Base-by-base conservation (phyloP, 2,113 vertebrate genomes). In the Sardina pilchardus region DNA sequence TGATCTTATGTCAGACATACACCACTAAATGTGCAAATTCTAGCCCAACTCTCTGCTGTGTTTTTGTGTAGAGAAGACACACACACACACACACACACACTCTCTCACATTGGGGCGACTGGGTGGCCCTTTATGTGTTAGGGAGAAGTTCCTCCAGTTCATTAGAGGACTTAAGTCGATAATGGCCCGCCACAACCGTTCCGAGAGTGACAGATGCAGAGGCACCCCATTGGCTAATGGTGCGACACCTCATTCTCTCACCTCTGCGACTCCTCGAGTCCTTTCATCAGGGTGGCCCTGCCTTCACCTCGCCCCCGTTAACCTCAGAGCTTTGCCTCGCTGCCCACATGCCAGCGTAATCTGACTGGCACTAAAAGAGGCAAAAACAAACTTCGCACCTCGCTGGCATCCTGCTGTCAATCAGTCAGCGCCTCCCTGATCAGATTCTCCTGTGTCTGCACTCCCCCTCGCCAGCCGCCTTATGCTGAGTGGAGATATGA, bases 381-480 rank as follows among this genome's bases (percentile, higher is more conserved):
- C 63, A 30, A 26, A 14, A 34, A 9, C 63, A 71, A 34, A 30
- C 63, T 71, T 34, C 63, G 9, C 63, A 1, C 26, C 63, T 14
- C 63, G 10, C 63, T 26, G 63, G 63, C 63, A 34, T 71, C 63
- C 63, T 34, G 30, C 63, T 71, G 63, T 71, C 63, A 71, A 3
- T 30, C 26, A 71, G 8, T 12, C 26, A 8, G 0, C 63, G 10
- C 30, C 9, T 34, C 7, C 26, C 63, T 16, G 63, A 71, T 71
- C 26, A 71, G 63, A 71, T 71, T 71, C 63, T 71, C 63, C 63
- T 71, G n/a, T 14, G 63, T 71, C 26, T 71, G 63, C 63, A 71
- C 63, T 34, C 19, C 4, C 21, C 6, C 19, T 24, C 6, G 19
- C 21, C 53, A 59, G 19, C 53, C 21, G 21, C n/a, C n/a, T n/a